phyloP scores from a whole-genome alignment of 2,797 vertebrate species.

The Eurystomus glaucurus region DNA sequence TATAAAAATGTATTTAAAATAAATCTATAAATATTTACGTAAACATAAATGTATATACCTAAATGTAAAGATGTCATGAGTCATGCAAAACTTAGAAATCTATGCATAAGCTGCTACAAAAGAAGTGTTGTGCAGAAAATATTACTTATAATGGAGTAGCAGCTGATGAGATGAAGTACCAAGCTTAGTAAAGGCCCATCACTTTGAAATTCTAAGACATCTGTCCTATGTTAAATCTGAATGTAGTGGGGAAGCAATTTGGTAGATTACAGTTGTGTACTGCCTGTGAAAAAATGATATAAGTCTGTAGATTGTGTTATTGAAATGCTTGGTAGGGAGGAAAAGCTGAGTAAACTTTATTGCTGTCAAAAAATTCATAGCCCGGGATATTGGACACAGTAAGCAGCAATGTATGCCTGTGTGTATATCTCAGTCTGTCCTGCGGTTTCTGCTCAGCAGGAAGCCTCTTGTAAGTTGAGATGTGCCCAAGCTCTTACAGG shows the following conservation, averaged over 20 bases:
- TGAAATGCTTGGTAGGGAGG: background rate
- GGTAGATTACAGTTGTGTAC: constrained; percentile 3
- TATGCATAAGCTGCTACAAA: background rate
- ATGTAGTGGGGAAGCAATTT: constrained; percentile 3
- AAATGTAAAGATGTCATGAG: background rate
- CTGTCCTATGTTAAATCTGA: background rate
- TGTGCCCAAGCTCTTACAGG: background rate
- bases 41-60: background rate
- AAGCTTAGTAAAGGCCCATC: constrained; percentile 14
- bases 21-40: background rate
- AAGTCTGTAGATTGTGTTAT: constrained; percentile 16
- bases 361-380: background rate
- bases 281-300: constrained; percentile 23
- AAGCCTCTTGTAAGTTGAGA: background rate
- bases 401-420: rapidly evolving
- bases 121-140: constrained; percentile 27
- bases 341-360: constrained; percentile 43
- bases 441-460: background rate
- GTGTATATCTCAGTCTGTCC: background rate
- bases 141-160: background rate
- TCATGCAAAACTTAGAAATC: background rate
- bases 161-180: constrained; percentile 16
- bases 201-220: constrained; percentile 10
- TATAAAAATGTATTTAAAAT: background rate
- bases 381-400: background rate